Evolutionary conservation across 2,888 invertebrate genomes (phyloP), one percentile per base, ranked within the genome.

Genomic region (Microchrysa polita): DNA sequence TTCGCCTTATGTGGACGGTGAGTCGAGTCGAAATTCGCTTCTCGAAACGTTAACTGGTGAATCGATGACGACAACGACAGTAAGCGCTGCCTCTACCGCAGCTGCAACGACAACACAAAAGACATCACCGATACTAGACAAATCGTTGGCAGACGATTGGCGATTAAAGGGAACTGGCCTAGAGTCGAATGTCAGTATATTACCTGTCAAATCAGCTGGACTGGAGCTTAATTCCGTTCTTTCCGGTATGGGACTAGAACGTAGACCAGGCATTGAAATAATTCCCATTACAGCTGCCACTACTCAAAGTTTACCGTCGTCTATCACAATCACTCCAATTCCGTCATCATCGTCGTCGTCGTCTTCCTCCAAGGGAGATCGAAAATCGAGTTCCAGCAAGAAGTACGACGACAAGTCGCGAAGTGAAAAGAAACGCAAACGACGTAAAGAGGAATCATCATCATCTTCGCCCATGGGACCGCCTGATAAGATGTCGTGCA

Each of bases 271-370:
- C 1, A 94, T 95, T 76, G 95, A 96, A 84, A 93, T 95, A 65
- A 93, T 95, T 79, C 94, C 95, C 0, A 89, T 93, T 75, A 87
- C 90, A 1, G 87, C 91, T 14, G 27, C 90, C 0, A 88, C 90
- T 5, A 87, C 91, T 7, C 79, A 78, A 73, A 87, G 88, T 5
- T 82, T 93, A 34, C 91, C 93, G 10, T 92, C 92, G 80, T 93
- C 94, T 0, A 93, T 95, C 74, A 95, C 95, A 0, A 95, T 95
- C 73, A 95, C 95, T 0, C 93, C 95, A 2, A 94, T 95, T 53
- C 82, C 81, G 57, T 61, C 72, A 12, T 86, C 86, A 79, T 87
- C 86, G 77, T 34, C 27, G 27, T 34, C 27, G 27, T n/a, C n/a
- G n/a, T n/a, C n/a, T n/a, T 42, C 42, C 42, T 85, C 86, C 12